Conservation (phyloP, 2,113 vertebrate genomes). For the Oryzias celebensis region DNA sequence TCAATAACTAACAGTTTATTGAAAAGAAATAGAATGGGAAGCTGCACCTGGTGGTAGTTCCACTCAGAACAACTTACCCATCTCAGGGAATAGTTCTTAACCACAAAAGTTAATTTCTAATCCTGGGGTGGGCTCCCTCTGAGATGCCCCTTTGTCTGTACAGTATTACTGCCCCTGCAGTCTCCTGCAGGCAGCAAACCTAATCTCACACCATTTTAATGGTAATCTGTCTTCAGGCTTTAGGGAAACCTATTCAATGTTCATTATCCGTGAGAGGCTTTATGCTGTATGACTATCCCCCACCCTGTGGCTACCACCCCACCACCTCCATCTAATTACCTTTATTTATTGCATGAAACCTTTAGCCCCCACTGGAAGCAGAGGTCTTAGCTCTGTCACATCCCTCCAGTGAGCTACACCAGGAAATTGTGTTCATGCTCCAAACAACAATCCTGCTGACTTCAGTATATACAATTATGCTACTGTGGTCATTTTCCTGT, state of each 20-base stretch:
- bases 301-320: not conserved
- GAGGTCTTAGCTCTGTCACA: slow-evolving; percentile 44
- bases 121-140: slow-evolving; percentile 37
- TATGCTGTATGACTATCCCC: slow-evolving; percentile 34
- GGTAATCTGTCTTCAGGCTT: slow-evolving; percentile 66
- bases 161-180: slow-evolving; percentile 57
- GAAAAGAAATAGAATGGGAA: not conserved
- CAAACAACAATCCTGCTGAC: slow-evolving; percentile 45
- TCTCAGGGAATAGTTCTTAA: slow-evolving; percentile 42
- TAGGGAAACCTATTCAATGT: slow-evolving; percentile 58
- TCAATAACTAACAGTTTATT: too few species aligned
- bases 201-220: slow-evolving; percentile 74
- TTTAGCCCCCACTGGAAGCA: slow-evolving; percentile 23
- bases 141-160: slow-evolving; percentile 61
- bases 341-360: slow-evolving; percentile 59
- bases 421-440: slow-evolving; percentile 27
- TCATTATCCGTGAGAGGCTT: slow-evolving; percentile 61
- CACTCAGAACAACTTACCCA: slow-evolving; percentile 24
- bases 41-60: not conserved
- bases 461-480: slow-evolving; percentile 72
- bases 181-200: slow-evolving; percentile 35
- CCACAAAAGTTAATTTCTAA: slow-evolving; percentile 49
- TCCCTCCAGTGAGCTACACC: slow-evolving; percentile 40
- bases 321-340: slow-evolving; percentile 60
- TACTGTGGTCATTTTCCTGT: slow-evolving; percentile 40